A percentile compares a stretch with the other conserved stretches of the same genome.
These are phyloP conservation scores for Dendrocopos noguchii DNA, from an alignment of 2,113 vertebrate species.

Conservation along the genomic window DNA sequence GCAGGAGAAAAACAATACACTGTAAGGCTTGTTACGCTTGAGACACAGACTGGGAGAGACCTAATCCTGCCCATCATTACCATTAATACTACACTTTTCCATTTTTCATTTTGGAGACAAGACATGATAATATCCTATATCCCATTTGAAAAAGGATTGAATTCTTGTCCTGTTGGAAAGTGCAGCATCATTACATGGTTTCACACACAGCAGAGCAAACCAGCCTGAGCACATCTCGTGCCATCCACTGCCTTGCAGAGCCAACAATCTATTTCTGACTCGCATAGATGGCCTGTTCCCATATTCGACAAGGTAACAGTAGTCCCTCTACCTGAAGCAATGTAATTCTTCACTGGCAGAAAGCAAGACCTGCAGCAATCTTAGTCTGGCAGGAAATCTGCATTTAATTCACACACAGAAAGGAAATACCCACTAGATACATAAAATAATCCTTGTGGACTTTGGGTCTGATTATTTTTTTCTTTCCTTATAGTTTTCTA, in stretches of 20 bases:
- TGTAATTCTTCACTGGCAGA: background rate
- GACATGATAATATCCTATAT: background rate
- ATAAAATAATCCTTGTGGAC: background rate
- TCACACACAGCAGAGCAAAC: background rate
- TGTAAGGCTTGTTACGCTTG: background rate
- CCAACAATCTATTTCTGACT: constrained; percentile 39
- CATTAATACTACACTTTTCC: background rate
- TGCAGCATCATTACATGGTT: background rate
- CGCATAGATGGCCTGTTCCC: background rate
- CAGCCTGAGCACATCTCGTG: background rate
- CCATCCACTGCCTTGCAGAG: background rate
- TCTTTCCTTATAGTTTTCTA: background rate
- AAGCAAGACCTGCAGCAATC: background rate
- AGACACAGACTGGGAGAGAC: background rate
- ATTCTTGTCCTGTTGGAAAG: background rate
- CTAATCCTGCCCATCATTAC: background rate
- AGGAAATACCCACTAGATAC: background rate
- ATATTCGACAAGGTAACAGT: constrained; percentile 4
- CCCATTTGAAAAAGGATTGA: background rate
- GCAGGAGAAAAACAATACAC: background rate
- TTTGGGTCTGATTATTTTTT: background rate
- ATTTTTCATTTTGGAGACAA: background rate
- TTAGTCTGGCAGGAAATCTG: background rate
- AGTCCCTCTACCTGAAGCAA: constrained; percentile 23
- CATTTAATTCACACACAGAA: background rate